These are phyloP conservation scores for Drosophila albomicans DNA, from an alignment of 1,140 invertebrate species.

Conservation along the genomic window DNA sequence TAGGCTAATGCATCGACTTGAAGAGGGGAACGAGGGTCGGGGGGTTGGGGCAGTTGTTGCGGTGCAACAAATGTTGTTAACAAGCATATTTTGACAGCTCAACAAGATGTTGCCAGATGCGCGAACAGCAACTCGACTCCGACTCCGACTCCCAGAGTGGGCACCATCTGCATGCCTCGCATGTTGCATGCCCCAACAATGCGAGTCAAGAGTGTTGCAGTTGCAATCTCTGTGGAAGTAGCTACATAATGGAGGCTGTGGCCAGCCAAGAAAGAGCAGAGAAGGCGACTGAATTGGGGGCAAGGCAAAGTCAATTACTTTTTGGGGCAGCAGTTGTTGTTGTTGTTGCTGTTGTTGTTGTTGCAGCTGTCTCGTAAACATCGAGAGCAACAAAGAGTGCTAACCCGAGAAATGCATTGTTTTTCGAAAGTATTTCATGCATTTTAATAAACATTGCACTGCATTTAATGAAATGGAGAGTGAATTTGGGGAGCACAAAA, in stretches of 20 bases:
- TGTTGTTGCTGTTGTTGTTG: conserved; percentile 37
- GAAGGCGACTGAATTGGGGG: conserved; percentile 34
- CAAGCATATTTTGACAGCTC: conserved; percentile 83
- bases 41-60: conserved; percentile 55
- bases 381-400: conserved; percentile 51
- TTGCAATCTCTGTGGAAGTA: conserved; percentile 40
- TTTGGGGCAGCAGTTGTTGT: conserved; percentile 14
- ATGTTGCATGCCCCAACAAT: conserved; percentile 66
- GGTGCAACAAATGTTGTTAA: conserved; percentile 83
- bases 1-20: conserved; percentile 73
- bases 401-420: conserved; percentile 46
- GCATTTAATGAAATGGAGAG: conserved; percentile 72
- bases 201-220: background rate
- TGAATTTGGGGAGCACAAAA: conserved; percentile 2
- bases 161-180: conserved; percentile 61
- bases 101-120: conserved; percentile 83
- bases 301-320: conserved; percentile 67
- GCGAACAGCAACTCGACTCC: conserved; percentile 61
- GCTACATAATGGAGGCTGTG: conserved; percentile 49
- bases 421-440: conserved; percentile 75
- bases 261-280: conserved; percentile 42
- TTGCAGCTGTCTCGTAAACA: conserved; percentile 61
- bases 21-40: background rate
- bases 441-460: conserved; percentile 76
- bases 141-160: conserved; percentile 19